A percentile compares a stretch with the other conserved stretches of the same genome.
phyloP scores from a whole-genome alignment of 2,888 invertebrate species.

The Mythimna pallens region DNA sequence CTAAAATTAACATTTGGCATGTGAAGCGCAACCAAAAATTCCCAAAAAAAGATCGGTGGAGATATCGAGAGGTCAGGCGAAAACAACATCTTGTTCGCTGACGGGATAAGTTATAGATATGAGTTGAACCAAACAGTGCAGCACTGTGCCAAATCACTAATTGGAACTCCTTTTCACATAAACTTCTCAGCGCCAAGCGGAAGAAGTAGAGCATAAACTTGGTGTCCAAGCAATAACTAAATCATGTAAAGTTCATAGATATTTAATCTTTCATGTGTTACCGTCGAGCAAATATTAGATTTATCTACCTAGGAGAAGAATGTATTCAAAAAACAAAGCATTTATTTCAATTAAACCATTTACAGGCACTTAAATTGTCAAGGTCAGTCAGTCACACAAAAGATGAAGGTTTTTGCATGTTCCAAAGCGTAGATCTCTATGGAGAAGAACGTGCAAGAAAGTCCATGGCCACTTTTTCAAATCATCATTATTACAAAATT shows the following conservation, averaged over 20 bases:
- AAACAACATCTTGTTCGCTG: slow-evolving; percentile 49
- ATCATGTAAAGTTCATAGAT: slow-evolving; percentile 23
- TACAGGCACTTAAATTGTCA: too few species aligned
- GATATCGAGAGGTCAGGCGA: slow-evolving; percentile 36
- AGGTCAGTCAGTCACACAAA: too few species aligned
- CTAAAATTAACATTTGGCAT: slow-evolving; percentile 49
- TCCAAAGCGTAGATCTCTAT: too few species aligned
- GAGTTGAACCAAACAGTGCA: slow-evolving; percentile 51
- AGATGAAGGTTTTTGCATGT: too few species aligned
- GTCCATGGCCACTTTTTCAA: too few species aligned
- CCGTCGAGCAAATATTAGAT: background rate
- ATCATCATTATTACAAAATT: too few species aligned
- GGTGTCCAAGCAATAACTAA: slow-evolving; percentile 44
- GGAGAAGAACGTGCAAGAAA: too few species aligned
- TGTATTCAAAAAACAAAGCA: too few species aligned
- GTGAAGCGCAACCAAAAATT: background rate
- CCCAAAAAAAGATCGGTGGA: slow-evolving; percentile 8
- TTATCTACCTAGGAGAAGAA: background rate
- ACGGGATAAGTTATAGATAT: slow-evolving; percentile 56
- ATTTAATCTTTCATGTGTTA: slow-evolving; percentile 2
- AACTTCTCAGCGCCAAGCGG: slow-evolving; percentile 53
- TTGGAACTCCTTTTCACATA: slow-evolving; percentile 57
- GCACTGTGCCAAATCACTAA: slow-evolving; percentile 57
- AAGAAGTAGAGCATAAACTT: slow-evolving; percentile 52
- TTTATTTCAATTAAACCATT: too few species aligned